Conservation (phyloP, 2,888 invertebrate genomes). For the Hydraecia micacea region DNA sequence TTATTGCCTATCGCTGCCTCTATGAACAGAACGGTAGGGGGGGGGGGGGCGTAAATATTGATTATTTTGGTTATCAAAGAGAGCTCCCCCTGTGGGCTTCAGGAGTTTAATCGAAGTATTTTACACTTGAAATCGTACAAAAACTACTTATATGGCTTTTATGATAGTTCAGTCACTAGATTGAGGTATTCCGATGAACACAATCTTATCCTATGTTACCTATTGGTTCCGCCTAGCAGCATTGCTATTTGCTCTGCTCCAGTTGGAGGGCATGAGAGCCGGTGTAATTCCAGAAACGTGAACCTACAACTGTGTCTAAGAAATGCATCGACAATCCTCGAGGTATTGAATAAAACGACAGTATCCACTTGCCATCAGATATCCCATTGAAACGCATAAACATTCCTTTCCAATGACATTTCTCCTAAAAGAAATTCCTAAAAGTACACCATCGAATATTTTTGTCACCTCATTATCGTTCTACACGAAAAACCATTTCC, state of each 20-base stretch:
- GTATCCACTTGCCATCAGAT: neutral
- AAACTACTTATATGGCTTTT: neutral
- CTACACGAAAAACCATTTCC: constrained; percentile 5
- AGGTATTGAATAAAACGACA: neutral
- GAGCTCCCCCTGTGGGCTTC: too few relatives aligned
- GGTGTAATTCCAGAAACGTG: constrained; percentile 17
- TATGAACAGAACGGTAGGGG: neutral
- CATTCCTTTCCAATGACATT: neutral
- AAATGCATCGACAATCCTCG: neutral
- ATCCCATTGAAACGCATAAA: neutral
- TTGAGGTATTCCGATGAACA: neutral
- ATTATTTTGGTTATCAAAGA: neutral
- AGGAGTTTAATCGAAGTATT: neutral
- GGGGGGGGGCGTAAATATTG: neutral
- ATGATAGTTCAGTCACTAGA: neutral
- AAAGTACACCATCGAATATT: constrained; percentile 3
- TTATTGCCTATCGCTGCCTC: neutral
- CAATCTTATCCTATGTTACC: neutral
- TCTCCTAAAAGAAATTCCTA: neutral
- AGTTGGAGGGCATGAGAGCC: neutral
- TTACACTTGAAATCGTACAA: neutral
- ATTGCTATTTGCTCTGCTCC: neutral
- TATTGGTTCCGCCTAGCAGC: neutral
- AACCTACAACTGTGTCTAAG: too few relatives aligned
- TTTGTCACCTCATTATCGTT: constrained; percentile 1